Evolutionary conservation across 92 coral and sea anemone genomes (phyloP).

Genomic region (Zoanthus sociatus): DNA sequence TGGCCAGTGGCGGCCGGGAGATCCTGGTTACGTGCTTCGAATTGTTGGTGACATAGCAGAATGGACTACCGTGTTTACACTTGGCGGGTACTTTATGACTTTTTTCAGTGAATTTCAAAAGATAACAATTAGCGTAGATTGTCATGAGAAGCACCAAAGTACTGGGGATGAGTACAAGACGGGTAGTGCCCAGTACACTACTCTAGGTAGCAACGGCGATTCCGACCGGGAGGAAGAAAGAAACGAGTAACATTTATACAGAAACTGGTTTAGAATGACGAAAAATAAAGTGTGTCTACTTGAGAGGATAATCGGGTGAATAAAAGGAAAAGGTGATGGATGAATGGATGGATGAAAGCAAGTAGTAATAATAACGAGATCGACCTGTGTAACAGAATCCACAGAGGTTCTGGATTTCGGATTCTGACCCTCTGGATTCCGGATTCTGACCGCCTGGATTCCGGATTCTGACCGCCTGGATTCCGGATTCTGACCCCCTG

Average conservation of each 20-base stretch:
- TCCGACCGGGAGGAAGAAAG: slow-evolving; percentile 20
- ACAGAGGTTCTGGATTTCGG: too few relatives aligned
- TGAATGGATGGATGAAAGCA: neutral
- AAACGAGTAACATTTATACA: neutral
- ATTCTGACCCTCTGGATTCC: too few relatives aligned
- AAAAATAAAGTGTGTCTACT: too few relatives aligned
- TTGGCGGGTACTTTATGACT: slow-evolving; percentile 36
- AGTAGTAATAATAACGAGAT: too few relatives aligned
- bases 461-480: too few relatives aligned
- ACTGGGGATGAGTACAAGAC: slow-evolving; percentile 43
- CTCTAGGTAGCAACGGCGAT: slow-evolving; percentile 17
- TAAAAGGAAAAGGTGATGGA: neutral
- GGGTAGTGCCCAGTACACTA: slow-evolving; percentile 44
- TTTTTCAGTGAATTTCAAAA: slow-evolving; percentile 29
- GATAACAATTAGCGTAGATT: slow-evolving; percentile 18
- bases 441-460: too few relatives aligned
- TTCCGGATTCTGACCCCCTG: too few relatives aligned
- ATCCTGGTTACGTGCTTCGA: slow-evolving; percentile 16
- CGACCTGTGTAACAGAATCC: too few relatives aligned
- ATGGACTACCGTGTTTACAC: slow-evolving; percentile 44
- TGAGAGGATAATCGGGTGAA: neutral
- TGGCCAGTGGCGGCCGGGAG: slow-evolving; percentile 46
- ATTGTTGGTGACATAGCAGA: slow-evolving; percentile 39
- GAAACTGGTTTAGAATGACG: neutral
- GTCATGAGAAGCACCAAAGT: slow-evolving; percentile 19